These are phyloP conservation scores for Berghia stephanieae DNA, from an alignment of 1,140 invertebrate species.

Conservation along the genomic window DNA sequence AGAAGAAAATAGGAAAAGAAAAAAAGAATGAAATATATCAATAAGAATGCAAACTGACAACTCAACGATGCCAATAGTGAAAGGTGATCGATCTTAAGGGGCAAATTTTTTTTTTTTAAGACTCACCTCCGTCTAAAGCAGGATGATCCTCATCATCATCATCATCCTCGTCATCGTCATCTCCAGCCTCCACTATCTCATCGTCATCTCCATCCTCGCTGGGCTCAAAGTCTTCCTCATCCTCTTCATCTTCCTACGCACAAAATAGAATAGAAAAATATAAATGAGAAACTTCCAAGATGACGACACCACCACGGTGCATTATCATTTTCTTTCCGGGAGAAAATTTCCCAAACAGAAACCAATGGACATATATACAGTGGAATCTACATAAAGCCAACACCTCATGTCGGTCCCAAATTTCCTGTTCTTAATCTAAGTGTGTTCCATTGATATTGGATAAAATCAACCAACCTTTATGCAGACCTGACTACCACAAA, in stretches of 20 bases:
- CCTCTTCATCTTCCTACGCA: constrained; percentile 53
- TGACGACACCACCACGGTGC: too few relatives aligned
- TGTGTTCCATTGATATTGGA: too few relatives aligned
- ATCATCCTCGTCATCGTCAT: constrained; percentile 32
- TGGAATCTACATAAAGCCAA: too few relatives aligned
- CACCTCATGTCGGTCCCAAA: too few relatives aligned
- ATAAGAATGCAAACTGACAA: background rate
- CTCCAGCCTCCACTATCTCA: constrained; percentile 29
- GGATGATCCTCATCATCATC: constrained; percentile 31
- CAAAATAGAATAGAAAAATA: background rate
- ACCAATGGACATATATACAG: too few relatives aligned
- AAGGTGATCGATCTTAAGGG: background rate
- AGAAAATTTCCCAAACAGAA: background rate
- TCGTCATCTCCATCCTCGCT: constrained; percentile 38
- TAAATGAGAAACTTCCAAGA: background rate
- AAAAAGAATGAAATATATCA: background rate
- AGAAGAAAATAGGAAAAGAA: background rate
- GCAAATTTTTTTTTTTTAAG: background rate
- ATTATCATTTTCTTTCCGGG: too few relatives aligned
- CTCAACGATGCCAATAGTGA: background rate
- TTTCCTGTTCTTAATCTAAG: too few relatives aligned
- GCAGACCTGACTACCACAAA: background rate
- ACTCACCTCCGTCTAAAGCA: constrained; percentile 27
- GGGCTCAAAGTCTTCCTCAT: constrained; percentile 61
- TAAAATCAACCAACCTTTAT: background rate